These are phyloP conservation scores for Thelaira solivaga DNA, from an alignment of 2,888 invertebrate species.

Conservation along the genomic window DNA sequence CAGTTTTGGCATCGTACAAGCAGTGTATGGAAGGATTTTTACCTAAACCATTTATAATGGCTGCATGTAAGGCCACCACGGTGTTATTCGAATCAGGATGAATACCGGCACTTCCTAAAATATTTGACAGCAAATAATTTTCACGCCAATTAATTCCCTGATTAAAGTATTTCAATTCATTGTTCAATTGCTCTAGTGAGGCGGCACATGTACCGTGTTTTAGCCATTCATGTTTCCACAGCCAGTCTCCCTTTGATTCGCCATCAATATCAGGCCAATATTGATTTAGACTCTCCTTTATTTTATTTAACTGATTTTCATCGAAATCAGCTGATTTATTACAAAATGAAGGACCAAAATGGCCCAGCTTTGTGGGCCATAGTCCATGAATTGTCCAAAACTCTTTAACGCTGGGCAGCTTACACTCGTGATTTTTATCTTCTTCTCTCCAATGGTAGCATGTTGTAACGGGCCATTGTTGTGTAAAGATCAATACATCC, in stretches of 20 bases:
- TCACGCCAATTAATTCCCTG: constrained; percentile 81
- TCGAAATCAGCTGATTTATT: constrained; percentile 84
- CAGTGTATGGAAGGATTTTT: constrained; percentile 83
- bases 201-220: constrained; percentile 91
- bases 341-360: constrained; percentile 84
- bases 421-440: constrained; percentile 80
- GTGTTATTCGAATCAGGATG: constrained; percentile 79
- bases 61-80: constrained; percentile 78
- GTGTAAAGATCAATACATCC: constrained; percentile 88
- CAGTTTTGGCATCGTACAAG: constrained; percentile 79
- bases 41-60: constrained; percentile 79
- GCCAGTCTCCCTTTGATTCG: constrained; percentile 75
- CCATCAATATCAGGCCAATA: constrained; percentile 86
- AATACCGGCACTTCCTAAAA: constrained; percentile 80
- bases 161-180: constrained; percentile 83
- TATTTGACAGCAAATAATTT: constrained; percentile 80
- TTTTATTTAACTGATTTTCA: constrained; percentile 79
- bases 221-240: constrained; percentile 90
- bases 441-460: constrained; percentile 85
- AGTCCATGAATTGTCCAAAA: constrained; percentile 90
- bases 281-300: constrained; percentile 79
- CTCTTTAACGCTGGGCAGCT: constrained; percentile 80
- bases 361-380: constrained; percentile 86
- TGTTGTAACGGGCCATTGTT: constrained; percentile 86
- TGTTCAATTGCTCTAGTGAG: constrained; percentile 79